A percentile compares a stretch with the other conserved stretches of the same genome.
Conservation (phyloP, 2,113 vertebrate genomes). For the Isurus oxyrinchus region DNA sequence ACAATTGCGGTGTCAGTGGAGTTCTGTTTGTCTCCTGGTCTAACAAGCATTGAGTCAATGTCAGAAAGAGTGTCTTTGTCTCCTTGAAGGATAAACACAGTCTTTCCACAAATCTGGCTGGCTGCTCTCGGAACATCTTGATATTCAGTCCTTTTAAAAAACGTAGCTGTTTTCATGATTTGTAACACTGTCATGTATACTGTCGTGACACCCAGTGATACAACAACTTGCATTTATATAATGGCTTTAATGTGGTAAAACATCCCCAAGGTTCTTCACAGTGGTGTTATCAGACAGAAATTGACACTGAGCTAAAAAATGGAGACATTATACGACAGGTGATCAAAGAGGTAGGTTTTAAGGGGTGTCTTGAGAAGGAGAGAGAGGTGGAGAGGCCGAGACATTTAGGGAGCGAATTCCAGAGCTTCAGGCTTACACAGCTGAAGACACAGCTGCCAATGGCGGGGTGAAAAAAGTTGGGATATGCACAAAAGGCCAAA, state of each 20-base stretch:
- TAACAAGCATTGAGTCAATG: too few species aligned
- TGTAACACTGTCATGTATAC: too few species aligned
- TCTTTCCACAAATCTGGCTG: too few species aligned
- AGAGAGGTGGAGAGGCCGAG: not conserved
- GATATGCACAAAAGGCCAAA: not conserved
- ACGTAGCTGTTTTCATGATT: too few species aligned
- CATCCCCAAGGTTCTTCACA: not conserved
- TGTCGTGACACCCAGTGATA: not conserved
- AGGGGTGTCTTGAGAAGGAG: not conserved
- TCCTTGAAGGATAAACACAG: too few species aligned
- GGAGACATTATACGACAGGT: not conserved
- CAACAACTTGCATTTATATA: not conserved
- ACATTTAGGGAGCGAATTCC: not conserved
- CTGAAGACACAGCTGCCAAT: not conserved
- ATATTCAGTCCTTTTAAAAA: too few species aligned
- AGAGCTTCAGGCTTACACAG: not conserved
- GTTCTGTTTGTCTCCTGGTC: too few species aligned
- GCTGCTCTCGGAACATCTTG: too few species aligned
- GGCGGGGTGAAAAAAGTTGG: not conserved
- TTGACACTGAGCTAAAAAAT: not conserved
- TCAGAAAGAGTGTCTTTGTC: too few species aligned
- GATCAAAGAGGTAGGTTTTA: not conserved
- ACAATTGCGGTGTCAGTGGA: too few species aligned
- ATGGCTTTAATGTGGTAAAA: not conserved
- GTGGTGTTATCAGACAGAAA: not conserved